A percentile compares a stretch with the other conserved stretches of the same genome.
These are phyloP conservation scores for Loxodonta africana DNA, from an alignment of 2,113 vertebrate species.

Conservation along the genomic window DNA sequence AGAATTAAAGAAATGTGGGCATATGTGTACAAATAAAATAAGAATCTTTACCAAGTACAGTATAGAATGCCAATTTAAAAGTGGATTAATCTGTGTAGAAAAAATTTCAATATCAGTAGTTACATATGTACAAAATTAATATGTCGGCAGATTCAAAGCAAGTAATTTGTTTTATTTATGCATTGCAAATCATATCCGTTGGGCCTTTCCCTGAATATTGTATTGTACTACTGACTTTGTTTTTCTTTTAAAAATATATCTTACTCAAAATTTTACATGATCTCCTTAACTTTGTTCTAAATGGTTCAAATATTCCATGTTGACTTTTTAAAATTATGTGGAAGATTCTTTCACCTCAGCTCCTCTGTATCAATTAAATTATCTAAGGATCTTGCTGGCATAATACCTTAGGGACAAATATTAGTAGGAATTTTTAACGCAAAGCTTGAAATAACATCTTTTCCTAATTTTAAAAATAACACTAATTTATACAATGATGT, in stretches of 20 bases:
- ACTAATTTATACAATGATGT: background rate
- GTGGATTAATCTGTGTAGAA: background rate
- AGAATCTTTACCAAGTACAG: background rate
- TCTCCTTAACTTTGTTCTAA: background rate
- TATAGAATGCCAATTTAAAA: background rate
- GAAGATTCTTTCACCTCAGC: background rate
- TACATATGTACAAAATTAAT: constrained; percentile 27
- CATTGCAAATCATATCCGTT: background rate
- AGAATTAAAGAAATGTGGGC: background rate
- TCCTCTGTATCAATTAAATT: background rate
- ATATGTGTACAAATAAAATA: constrained; percentile 39
- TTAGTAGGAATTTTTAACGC: background rate
- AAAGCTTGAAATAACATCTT: background rate
- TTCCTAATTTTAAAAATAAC: constrained; percentile 7
- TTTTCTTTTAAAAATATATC: background rate
- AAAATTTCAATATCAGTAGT: background rate
- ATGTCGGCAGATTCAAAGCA: background rate
- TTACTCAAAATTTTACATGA: constrained; percentile 29
- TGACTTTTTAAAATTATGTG: background rate
- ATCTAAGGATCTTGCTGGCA: background rate
- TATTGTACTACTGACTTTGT: background rate
- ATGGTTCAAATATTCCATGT: background rate
- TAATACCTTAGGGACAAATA: background rate
- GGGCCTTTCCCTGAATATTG: background rate
- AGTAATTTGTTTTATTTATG: background rate